Conservation (phyloP, 1,140 invertebrate species). For the Pantala flavescens region DNA sequence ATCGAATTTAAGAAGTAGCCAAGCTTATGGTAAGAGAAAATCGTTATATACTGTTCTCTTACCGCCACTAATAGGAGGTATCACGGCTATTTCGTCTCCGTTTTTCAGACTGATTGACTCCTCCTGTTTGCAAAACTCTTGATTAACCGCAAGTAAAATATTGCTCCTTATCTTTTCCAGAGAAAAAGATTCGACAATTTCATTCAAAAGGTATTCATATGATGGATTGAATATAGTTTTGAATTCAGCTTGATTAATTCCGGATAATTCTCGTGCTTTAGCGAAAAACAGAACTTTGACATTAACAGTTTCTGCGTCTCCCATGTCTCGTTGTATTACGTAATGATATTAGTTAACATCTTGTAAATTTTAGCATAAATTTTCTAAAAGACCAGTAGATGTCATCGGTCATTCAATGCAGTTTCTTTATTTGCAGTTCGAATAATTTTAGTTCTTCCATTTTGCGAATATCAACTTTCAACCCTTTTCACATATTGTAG, state of each 20-base stretch:
- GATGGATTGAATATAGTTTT: slow-evolving; percentile 38
- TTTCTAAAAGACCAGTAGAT: too few species aligned
- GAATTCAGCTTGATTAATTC: slow-evolving; percentile 43
- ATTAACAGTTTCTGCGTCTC: slow-evolving; percentile 13
- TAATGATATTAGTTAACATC: too few species aligned
- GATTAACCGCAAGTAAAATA: slow-evolving; percentile 69
- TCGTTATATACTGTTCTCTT: slow-evolving; percentile 28
- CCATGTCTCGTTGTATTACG: not conserved
- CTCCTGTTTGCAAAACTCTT: slow-evolving; percentile 49
- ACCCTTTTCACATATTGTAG: too few species aligned
- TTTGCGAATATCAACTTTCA: too few species aligned
- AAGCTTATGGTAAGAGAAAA: too few species aligned
- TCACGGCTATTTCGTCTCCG: slow-evolving; percentile 69
- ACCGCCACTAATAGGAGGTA: slow-evolving; percentile 80
- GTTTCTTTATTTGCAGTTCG: too few species aligned
- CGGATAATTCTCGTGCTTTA: slow-evolving; percentile 68
- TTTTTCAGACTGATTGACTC: slow-evolving; percentile 37
- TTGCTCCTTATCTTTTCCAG: slow-evolving; percentile 55
- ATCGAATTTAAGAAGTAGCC: not conserved
- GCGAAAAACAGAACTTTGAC: slow-evolving; percentile 77
- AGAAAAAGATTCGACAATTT: slow-evolving; percentile 48
- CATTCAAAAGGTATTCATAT: slow-evolving; percentile 43
- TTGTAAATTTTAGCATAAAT: too few species aligned
- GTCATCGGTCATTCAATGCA: too few species aligned
- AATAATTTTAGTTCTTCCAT: too few species aligned